Percentiles rank a stretch among this genome's conserved stretches.
phyloP scores from a whole-genome alignment of 2,888 invertebrate genomes.

The Agrochola lota region DNA sequence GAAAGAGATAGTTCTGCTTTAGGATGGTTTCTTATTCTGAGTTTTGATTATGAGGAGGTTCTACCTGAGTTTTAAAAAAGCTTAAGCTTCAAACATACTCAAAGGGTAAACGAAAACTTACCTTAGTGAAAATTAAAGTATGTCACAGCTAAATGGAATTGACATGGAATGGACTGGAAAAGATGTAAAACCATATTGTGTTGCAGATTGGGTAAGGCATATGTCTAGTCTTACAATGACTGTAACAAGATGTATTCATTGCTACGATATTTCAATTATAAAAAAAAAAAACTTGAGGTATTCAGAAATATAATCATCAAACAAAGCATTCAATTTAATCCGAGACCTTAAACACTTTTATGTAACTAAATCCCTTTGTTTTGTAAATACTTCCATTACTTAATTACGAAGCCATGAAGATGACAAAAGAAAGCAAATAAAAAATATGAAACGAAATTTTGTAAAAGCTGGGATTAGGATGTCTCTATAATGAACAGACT shows the following conservation, averaged over 20 bases:
- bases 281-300: background rate
- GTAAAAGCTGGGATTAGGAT: constrained; percentile 33
- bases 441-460: constrained; percentile 31
- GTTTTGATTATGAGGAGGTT: background rate
- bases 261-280: background rate
- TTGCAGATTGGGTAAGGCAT: background rate
- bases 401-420: constrained; percentile 37
- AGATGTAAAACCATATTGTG: background rate
- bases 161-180: background rate
- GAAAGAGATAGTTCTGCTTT: constrained; percentile 15
- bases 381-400: constrained; percentile 30
- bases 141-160: background rate
- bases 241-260: background rate
- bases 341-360: constrained; percentile 11
- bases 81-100: background rate
- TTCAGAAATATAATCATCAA: background rate
- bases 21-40: background rate
- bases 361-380: constrained; percentile 30
- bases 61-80: background rate
- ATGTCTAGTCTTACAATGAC: background rate
- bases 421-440: constrained; percentile 32
- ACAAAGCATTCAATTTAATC: constrained; percentile 6
- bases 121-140: background rate
- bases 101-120: background rate
- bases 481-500: constrained; percentile 20